Conservation (phyloP, 1,140 invertebrate species). For the Drosophila erecta region DNA sequence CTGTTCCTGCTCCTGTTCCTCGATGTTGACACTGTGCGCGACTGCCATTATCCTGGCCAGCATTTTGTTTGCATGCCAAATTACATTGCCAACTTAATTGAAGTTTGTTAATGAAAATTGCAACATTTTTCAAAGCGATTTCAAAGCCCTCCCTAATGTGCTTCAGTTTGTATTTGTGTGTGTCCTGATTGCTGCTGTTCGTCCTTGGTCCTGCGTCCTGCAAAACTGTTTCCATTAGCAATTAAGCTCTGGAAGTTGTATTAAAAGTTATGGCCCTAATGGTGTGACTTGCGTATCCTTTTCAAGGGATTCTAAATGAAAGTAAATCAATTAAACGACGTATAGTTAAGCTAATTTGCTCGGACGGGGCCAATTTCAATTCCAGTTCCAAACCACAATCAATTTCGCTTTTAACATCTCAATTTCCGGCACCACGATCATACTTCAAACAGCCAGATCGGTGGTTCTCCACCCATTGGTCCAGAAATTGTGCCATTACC, state of each 20-base stretch:
- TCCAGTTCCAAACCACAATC: conserved; percentile 5
- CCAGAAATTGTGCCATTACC: conserved; percentile 38
- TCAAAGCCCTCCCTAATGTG: conserved; percentile 16
- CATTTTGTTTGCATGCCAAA: conserved; percentile 81
- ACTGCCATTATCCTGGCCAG: conserved; percentile 73
- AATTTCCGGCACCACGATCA: conserved; percentile 38
- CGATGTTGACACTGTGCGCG: conserved; percentile 61
- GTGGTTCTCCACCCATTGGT: conserved; percentile 19
- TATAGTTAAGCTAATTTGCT: conserved; percentile 16
- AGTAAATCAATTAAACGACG: neutral
- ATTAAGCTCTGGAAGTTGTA: conserved; percentile 20
- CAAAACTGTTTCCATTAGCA: conserved; percentile 35
- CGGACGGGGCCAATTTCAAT: neutral
- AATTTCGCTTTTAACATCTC: conserved; percentile 39
- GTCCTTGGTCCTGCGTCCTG: neutral
- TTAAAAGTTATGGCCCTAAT: conserved; percentile 20
- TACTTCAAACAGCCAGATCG: conserved; percentile 40
- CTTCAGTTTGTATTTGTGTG: conserved; percentile 4
- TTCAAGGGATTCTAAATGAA: neutral
- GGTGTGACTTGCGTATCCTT: neutral
- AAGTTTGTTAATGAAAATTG: conserved; percentile 82
- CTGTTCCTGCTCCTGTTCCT: neutral
- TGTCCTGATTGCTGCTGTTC: conserved; percentile 19
- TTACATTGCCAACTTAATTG: conserved; percentile 80
- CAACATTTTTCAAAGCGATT: conserved; percentile 64